phyloP scores from a whole-genome alignment of 2,888 invertebrate species.

The Tortricodes alternella region DNA sequence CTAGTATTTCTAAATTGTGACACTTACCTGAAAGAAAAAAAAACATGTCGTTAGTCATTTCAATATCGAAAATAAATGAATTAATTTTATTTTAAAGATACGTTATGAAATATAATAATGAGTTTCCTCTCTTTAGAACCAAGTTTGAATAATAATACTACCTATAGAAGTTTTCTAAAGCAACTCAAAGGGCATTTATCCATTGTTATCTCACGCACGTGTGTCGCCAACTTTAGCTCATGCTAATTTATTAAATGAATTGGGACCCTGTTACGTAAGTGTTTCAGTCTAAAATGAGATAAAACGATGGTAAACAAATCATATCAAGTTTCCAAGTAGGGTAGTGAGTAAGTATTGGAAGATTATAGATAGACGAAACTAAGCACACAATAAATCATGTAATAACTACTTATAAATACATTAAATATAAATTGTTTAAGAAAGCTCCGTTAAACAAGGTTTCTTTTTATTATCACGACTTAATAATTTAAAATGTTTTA shows the following conservation, averaged over 20 bases:
- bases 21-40: constrained; percentile 75
- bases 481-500: no score
- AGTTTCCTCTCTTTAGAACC: constrained; percentile 7
- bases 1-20: neutral
- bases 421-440: no score
- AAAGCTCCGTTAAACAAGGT: no score
- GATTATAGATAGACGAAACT: constrained; percentile 14
- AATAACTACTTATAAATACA: neutral
- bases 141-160: constrained; percentile 18
- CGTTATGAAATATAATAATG: constrained; percentile 6
- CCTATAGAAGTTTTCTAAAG: constrained; percentile 17
- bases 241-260: constrained; percentile 48
- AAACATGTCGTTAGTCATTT: constrained; percentile 22
- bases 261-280: constrained; percentile 39
- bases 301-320: constrained; percentile 15
- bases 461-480: no score
- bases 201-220: constrained; percentile 64
- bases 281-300: constrained; percentile 31
- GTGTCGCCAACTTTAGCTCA: constrained; percentile 62
- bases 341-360: constrained; percentile 10
- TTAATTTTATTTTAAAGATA: constrained; percentile 2
- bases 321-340: constrained; percentile 28
- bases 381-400: constrained; percentile 18
- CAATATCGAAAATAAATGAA: no score
- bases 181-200: constrained; percentile 38